Conservation (phyloP, 2,113 vertebrate species). For the Peromyscus californicus region DNA sequence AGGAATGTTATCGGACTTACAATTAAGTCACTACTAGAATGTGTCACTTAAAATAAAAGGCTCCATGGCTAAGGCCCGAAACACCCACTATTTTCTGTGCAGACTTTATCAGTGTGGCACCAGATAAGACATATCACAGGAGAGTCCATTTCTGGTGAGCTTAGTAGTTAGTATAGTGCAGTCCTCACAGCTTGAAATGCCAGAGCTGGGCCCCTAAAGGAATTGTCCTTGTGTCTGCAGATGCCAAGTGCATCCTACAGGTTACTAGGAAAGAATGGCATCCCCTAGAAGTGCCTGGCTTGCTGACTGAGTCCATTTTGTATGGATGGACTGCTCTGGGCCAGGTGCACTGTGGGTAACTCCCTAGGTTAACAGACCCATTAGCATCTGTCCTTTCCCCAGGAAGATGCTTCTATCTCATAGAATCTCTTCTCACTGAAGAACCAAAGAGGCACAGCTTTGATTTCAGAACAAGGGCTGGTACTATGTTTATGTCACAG, state of each 20-base stretch:
- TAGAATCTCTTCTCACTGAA: neutral
- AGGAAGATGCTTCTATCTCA: rapidly evolving
- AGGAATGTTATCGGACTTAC: constrained; percentile 89
- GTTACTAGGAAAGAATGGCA: neutral
- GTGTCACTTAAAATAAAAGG: constrained; percentile 84
- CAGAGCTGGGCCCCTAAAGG: neutral
- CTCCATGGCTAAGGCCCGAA: constrained; percentile 49
- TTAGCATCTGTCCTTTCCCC: neutral
- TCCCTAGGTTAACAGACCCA: neutral
- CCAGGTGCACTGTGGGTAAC: rapidly evolving
- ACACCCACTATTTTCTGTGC: constrained; percentile 55
- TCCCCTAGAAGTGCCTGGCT: neutral
- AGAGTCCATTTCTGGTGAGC: neutral
- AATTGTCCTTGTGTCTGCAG: neutral
- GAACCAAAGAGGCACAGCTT: neutral
- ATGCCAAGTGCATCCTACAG: neutral
- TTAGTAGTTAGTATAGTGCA: neutral
- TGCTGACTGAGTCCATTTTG: neutral
- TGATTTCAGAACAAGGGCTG: neutral
- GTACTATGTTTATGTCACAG: rapidly evolving
- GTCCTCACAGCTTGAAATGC: neutral
- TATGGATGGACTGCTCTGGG: rapidly evolving
- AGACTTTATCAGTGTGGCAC: constrained; percentile 12
- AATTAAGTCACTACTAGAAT: constrained; percentile 87
- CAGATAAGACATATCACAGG: neutral